These are phyloP conservation scores for Isaurus tuberculatus DNA, from an alignment of 92 coral and sea anemone species.

Conservation along the genomic window DNA sequence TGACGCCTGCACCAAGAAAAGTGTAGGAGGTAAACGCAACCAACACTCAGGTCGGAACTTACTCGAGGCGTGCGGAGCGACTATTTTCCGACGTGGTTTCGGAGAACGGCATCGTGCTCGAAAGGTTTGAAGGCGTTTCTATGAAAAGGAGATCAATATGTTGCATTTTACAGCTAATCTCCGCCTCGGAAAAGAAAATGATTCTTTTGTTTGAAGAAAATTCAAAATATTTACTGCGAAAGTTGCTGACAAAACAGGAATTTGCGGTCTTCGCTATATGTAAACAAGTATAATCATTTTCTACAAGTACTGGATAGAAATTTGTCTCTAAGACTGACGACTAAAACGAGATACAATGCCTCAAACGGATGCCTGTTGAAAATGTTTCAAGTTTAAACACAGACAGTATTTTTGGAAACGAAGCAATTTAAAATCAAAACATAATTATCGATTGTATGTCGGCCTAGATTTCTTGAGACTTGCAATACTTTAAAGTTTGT, in stretches of 20 bases:
- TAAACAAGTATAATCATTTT: slow-evolving; percentile 26
- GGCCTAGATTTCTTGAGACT: neutral
- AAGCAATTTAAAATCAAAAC: neutral
- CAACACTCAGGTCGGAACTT: slow-evolving; percentile 1
- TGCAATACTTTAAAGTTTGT: neutral
- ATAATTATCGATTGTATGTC: neutral
- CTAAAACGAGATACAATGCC: neutral
- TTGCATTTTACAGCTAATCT: slow-evolving; percentile 20
- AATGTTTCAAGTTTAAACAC: neutral
- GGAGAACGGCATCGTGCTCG: neutral
- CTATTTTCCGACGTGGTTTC: neutral
- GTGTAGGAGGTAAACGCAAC: neutral
- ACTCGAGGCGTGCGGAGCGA: slow-evolving; percentile 2
- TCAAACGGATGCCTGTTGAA: neutral
- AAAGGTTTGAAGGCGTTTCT: neutral
- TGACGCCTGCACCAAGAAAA: slow-evolving; percentile 21
- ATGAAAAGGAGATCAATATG: neutral
- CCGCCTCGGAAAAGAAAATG: slow-evolving; percentile 9
- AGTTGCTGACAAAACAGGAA: slow-evolving; percentile 26
- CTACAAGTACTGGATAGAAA: neutral
- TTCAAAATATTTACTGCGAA: slow-evolving; percentile 39
- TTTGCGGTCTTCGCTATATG: slow-evolving; percentile 23
- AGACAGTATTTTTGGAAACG: neutral
- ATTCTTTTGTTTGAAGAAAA: slow-evolving; percentile 44
- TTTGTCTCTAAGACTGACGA: slow-evolving; percentile 18